Percentiles rank a stretch among this genome's conserved stretches.
Evolutionary conservation across 2,113 vertebrate genomes (phyloP).

Genomic region (Noturus placidus): DNA sequence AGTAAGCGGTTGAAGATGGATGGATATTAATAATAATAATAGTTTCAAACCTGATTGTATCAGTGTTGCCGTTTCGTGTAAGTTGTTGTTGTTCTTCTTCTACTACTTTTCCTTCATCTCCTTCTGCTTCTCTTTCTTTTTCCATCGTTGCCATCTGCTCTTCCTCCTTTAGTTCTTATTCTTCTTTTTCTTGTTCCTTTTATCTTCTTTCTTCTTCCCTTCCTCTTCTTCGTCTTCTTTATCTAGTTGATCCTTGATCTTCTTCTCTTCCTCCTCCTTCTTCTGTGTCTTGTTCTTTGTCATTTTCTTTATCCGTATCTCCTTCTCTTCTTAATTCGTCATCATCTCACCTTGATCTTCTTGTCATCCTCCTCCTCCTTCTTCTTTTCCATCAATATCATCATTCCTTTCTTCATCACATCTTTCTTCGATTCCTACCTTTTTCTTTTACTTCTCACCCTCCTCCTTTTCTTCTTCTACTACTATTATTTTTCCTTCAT

Average conservation of each 20-base stretch:
- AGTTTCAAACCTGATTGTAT: background rate
- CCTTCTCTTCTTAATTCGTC: background rate
- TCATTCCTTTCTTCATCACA: background rate
- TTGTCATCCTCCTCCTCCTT: background rate
- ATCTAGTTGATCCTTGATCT: background rate
- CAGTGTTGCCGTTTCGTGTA: background rate
- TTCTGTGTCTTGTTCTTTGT: background rate
- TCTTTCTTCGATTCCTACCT: background rate
- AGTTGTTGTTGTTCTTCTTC: too few species aligned
- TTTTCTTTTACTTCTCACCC: background rate
- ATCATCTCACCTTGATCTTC: background rate
- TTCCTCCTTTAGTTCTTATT: too few species aligned
- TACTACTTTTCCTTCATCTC: background rate
- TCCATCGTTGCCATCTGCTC: too few species aligned
- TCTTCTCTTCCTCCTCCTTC: background rate
- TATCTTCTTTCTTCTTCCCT: background rate
- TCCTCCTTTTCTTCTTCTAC: background rate
- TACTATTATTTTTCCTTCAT: background rate
- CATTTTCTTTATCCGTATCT: background rate
- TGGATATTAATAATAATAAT: too few species aligned
- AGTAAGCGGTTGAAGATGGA: too few species aligned
- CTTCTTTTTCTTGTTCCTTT: background rate
- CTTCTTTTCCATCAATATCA: background rate
- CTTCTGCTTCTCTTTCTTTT: too few species aligned
- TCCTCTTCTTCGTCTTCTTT: background rate